These are phyloP conservation scores for Camponotus fellah DNA, from an alignment of 2,888 invertebrate species.

Conservation along the genomic window DNA sequence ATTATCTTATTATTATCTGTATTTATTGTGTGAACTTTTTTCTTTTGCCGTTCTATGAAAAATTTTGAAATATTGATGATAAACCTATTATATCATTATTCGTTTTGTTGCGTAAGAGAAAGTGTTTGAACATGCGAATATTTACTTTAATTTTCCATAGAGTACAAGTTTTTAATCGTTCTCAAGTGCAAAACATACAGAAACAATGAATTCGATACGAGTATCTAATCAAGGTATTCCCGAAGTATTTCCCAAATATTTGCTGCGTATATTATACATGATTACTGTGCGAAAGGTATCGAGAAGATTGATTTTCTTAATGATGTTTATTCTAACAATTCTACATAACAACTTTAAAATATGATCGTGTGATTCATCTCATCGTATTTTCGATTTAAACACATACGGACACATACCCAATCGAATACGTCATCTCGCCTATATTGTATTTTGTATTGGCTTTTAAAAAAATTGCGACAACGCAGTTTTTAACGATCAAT, in stretches of 20 bases:
- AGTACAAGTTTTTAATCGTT: background rate
- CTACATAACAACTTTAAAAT: background rate
- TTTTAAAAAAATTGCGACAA: background rate
- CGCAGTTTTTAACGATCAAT: background rate
- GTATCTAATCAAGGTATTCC: background rate
- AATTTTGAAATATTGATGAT: background rate
- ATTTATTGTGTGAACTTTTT: background rate
- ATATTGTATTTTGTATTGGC: no score
- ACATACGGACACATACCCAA: background rate
- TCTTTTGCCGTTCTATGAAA: background rate
- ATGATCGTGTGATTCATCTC: background rate
- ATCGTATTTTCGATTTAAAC: slow-evolving; percentile 14
- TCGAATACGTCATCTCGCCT: background rate
- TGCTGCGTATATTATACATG: background rate
- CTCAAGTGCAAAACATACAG: background rate
- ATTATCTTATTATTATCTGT: background rate
- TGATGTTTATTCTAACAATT: background rate
- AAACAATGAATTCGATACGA: background rate
- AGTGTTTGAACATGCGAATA: background rate
- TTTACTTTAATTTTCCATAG: background rate
- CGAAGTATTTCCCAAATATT: slow-evolving; percentile 17
- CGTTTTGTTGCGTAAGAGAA: background rate
- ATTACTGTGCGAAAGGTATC: background rate
- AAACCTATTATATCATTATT: background rate
- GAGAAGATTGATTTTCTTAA: background rate